A percentile compares a stretch with the other conserved stretches of the same genome.
Conservation (phyloP, 2,888 invertebrate species). For the Papilio gigon region DNA sequence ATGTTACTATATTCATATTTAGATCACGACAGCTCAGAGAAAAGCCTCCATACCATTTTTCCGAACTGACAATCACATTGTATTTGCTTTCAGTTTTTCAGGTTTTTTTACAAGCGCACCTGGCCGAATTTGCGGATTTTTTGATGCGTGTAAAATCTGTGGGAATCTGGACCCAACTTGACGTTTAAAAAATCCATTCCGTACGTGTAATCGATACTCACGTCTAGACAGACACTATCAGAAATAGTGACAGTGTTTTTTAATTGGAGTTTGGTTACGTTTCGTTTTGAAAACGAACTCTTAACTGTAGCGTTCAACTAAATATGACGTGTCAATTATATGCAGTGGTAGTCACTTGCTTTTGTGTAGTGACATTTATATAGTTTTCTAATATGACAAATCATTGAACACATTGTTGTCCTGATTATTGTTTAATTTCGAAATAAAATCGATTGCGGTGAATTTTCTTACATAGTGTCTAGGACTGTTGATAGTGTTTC, state of each 20-base stretch:
- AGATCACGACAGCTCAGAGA: background rate
- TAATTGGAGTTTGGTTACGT: slow-evolving; percentile 4
- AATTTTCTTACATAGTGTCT: no score
- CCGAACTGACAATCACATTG: slow-evolving; percentile 19
- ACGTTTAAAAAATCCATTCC: slow-evolving; percentile 25
- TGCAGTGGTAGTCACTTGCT: no score
- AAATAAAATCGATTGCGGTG: no score
- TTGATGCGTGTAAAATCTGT: slow-evolving; percentile 24
- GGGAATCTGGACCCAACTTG: slow-evolving; percentile 16
- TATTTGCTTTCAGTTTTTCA: slow-evolving; percentile 5
- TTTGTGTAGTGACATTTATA: no score
- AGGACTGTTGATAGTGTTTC: no score
- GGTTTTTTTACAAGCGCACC: background rate
- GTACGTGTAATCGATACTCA: slow-evolving; percentile 18
- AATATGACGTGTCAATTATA: background rate
- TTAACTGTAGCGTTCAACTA: background rate
- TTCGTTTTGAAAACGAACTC: background rate
- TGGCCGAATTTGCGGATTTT: slow-evolving; percentile 3
- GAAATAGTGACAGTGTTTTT: slow-evolving; percentile 8
- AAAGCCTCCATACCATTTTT: background rate
- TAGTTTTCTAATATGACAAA: no score
- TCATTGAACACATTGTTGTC: no score
- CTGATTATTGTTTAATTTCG: no score
- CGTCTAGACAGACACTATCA: slow-evolving; percentile 19
- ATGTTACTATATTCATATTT: background rate